Percentiles rank a stretch among this genome's conserved stretches.
phyloP scores from a whole-genome alignment of 1,140 invertebrate species.

The Camponotus vicinus region DNA sequence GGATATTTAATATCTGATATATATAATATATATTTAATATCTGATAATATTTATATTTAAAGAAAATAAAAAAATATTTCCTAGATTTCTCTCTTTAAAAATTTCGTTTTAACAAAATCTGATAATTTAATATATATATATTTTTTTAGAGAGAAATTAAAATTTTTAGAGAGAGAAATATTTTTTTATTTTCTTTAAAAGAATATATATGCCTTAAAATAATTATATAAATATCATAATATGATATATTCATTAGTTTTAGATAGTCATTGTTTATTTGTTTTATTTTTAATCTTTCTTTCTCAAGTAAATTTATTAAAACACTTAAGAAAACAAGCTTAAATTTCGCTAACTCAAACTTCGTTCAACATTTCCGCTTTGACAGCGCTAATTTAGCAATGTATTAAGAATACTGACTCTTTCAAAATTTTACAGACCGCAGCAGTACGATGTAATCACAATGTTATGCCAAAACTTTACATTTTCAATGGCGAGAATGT shows the following conservation, averaged over 20 bases:
- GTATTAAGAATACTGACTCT: not conserved
- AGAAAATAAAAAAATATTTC: not conserved
- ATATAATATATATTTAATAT: not conserved
- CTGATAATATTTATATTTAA: not conserved
- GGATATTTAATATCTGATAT: not conserved
- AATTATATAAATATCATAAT: too few relatives aligned
- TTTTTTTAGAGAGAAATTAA: too few relatives aligned
- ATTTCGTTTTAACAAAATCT: not conserved
- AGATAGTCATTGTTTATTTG: not conserved
- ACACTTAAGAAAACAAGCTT: not conserved
- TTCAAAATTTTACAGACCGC: not conserved
- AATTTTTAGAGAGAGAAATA: too few relatives aligned
- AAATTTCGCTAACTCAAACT: not conserved
- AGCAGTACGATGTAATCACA: not conserved
- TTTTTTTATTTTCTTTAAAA: too few relatives aligned
- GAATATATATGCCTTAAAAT: too few relatives aligned
- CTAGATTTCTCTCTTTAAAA: not conserved
- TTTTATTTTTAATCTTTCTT: not conserved
- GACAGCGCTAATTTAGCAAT: not conserved
- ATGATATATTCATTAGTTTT: too few relatives aligned
- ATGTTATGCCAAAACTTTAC: not conserved
- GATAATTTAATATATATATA: too few relatives aligned
- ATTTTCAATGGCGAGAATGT: not conserved
- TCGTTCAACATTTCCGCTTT: not conserved
- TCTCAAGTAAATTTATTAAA: not conserved